Evolutionary conservation across 2,797 vertebrate species (phyloP), one percentile per base, ranked within the genome.

Genomic region (Intellagama lesueurii): DNA sequence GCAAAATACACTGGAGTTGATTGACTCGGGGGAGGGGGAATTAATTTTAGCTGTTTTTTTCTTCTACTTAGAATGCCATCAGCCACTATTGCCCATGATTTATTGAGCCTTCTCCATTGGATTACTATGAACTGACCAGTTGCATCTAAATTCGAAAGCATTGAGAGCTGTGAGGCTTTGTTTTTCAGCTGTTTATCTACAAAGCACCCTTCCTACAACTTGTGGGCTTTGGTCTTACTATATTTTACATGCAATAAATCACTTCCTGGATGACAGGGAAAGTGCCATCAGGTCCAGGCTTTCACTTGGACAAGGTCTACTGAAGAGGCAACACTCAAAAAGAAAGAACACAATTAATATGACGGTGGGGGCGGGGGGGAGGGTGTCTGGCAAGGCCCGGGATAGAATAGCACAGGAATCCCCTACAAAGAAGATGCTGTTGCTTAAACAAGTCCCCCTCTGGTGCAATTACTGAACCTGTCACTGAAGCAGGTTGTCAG

Each of bases 401-500:
- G 82, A 19, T 89, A 52, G 68, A 89, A 92, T 66, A 87, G 14
- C 68, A 88, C 81, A 85, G 94, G 94, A 89, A 87, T 90, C 92
- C 92, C 91, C 91, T 81, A 94, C 86, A 87, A 90, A 93, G 88
- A 94, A 19, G 87, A 91, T 32, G 83, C 75, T 64, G 35, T 92
- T 93, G 87, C 90, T 94, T 84, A 90, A 91, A 88, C 73, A 60
- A 5, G 60, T 90, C 90, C 91, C 86, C 83, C 47, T 76, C 49
- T 87, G 87, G 92, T 40, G 68, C 78, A 17, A 88, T 94, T 95
- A 91, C 88, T 90, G 92, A 90, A 94, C 68, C 90, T 95, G 91
- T 93, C 92, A 93, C 91, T 88, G 92, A 94, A 94, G 89, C 91
- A 94, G 81, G 70, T 94, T 81, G 35, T 64, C 76, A 81, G 83